Base-by-base conservation (phyloP, 2,113 vertebrate genomes). In the Notarius quadriscutis region DNA sequence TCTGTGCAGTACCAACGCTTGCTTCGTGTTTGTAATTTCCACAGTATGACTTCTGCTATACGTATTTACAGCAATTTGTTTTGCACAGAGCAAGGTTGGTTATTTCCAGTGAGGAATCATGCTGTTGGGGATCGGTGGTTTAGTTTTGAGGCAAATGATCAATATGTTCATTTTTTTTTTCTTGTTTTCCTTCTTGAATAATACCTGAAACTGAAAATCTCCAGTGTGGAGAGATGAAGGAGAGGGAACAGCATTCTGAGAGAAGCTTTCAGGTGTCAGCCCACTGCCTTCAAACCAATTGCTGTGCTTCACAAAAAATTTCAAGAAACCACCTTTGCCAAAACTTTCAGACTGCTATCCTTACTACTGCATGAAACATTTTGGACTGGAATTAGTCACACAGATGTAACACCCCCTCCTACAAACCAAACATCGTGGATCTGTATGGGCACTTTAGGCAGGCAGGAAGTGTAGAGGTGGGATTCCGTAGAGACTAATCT, bases 401-500 rank as follows among this genome's bases (percentile, higher is more conserved):
- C 18, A 51, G 18, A 48, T 2, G 14, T 48, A 71, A 72, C 50
- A 11, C 34, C 12, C 62, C 75, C 1, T 62, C 5, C 81, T 62
- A 41, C 65, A 60, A 75, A 72, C 34, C 41, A 81, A 86, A 88
- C 80, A 78, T 83, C 72, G 84, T 62, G 34, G 72, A 86, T 78
- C 82, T 89, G 60, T 78, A 83, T 30, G 75, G 60, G 85, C 58
- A 58, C 58, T 87, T 41, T 50, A 86, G 85, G 79, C 74, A 83
- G 84, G 71, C 85, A 77, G 88, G 87, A 90, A 85, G 86, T 84
- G 77, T 27, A 67, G 63, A 86, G 84, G 80, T 75, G 62, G 53
- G 63, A 86, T 85, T 87, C 88, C 88, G 85, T 75, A 62, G 84
- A 71, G 89, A 89, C 87, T 91, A 86, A 93, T 91, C 90, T 91